Base-by-base conservation (phyloP, 2,797 vertebrate genomes). In the Catamblyrhynchus diadema region DNA sequence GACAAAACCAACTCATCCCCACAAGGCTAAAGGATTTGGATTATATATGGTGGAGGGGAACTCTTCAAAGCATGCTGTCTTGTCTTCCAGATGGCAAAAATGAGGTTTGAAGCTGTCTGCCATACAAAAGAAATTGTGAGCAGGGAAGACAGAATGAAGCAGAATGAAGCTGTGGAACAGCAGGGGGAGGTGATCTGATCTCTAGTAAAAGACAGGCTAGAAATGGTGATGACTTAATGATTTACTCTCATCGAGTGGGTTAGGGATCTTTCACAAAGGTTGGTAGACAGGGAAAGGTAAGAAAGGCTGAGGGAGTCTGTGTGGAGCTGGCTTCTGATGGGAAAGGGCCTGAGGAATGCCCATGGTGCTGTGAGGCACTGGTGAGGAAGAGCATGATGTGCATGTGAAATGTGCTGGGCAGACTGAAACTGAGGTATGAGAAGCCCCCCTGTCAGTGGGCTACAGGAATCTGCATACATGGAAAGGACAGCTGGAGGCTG, bases 1-100 rank as follows among this genome's bases (percentile, higher is more conserved):
- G 69, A 69, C 65, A 84, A 91, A 93, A 69, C 10, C 47, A 88
- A 16, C 47, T 72, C 23, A 35, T 81, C 39, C 77, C 35, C 35
- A 62, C 67, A 95, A 88, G 77, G 47, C 41, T 88, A 59, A 83
- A 91, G 54, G 54, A 61, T 81, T 91, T 86, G 23, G 21, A 81
- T 90, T 94, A 86, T 90, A 59, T 90, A 90, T 66, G 73, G 88
- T n/a, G 47, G 83, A 81, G 51, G 19, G 4, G 39, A 83, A 23
- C 59, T 84, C 71, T 95, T 95, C 84, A 94, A 93, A 95, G 90
- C 42, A 44, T n/a, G n/a, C 44, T 74, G 35, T 32, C 62, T 92
- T 62, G 56, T 65, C 74, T 92, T 74, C 74, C 67, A 77, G 71
- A 44, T 81, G 74, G 48, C 60, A 64, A 87, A 95, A 95, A 82